Base-by-base conservation (phyloP, 2,888 invertebrate genomes). In the Nipponacmea schrenckii region DNA sequence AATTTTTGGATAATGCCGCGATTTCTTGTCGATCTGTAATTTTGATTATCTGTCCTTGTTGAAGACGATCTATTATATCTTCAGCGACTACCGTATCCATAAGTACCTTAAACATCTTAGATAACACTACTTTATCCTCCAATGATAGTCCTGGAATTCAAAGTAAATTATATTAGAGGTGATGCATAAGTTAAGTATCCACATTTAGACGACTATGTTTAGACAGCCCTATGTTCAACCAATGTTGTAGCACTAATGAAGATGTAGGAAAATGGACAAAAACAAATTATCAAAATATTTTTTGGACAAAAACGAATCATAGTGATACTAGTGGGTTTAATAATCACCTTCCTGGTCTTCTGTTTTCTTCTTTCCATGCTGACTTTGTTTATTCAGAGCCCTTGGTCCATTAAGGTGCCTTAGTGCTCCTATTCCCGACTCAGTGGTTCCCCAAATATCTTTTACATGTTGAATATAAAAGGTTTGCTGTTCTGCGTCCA, bases 21-120 rank as follows among this genome's bases (percentile, higher is more conserved):
- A 86, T 82, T 64, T 80, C 83, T 75, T 84, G 84, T 63, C 85
- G 78, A 56, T 87, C 85, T 14, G 83, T 82, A 69, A 83, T 82
- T 62, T 84, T 84, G 67, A 87, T 76, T 14, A 87, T 78, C 72
- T 83, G 84, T 46, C 80, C 81, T 71, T 85, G 82, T 39, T 85
- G 81, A 31, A 87, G 83, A 62, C 84, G 81, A 69, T 85, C 84
- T 5, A 87, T 72, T 7, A 86, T 81, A 72, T 86, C 85, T 65
- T 85, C 85, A 12, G 84, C 84, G 24, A 80, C 77, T 0, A 87
- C 81, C 44, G 77, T 79, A 63, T 86, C 85, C 10, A 81, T 78
- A 62, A 87, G 72, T 67, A 81, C 75, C 67, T 84, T 83, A 72
- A 82, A 81, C 27, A 79, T 81, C 73, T 83, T 83, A 69, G 71